Evolutionary conservation across 2,888 invertebrate species (phyloP).

Genomic region (Drosophila mayaguana): DNA sequence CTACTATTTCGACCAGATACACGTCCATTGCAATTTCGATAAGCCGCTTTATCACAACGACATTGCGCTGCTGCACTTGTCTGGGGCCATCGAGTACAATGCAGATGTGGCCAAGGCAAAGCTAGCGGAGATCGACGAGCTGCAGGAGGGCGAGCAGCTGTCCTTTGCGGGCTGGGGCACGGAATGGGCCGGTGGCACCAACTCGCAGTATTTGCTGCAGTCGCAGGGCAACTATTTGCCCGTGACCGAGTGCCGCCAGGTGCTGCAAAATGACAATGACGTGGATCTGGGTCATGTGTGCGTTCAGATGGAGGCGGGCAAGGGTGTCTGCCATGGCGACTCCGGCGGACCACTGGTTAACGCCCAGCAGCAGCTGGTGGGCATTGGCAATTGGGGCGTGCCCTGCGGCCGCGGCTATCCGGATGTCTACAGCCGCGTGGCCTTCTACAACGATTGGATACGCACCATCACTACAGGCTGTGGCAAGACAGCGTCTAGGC

Average conservation of each 20-base stretch:
- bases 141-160: slow-evolving; percentile 85
- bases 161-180: slow-evolving; percentile 88
- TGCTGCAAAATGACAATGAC: slow-evolving; percentile 84
- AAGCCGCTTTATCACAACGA: slow-evolving; percentile 86
- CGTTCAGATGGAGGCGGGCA: slow-evolving; percentile 86
- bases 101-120: slow-evolving; percentile 86
- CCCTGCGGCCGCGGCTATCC: slow-evolving; percentile 79
- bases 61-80: slow-evolving; percentile 88
- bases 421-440: slow-evolving; percentile 75
- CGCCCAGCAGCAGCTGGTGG: slow-evolving; percentile 64
- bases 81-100: slow-evolving; percentile 85
- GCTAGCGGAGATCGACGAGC: slow-evolving; percentile 83
- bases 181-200: slow-evolving; percentile 82
- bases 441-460: slow-evolving; percentile 80
- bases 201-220: slow-evolving; percentile 86
- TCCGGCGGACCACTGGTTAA: slow-evolving; percentile 76
- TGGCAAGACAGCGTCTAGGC: slow-evolving; percentile 32
- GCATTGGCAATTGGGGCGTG: slow-evolving; percentile 80
- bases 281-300: slow-evolving; percentile 87
- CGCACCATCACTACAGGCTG: slow-evolving; percentile 63
- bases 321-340: slow-evolving; percentile 85
- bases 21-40: slow-evolving; percentile 73
- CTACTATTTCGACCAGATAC: slow-evolving; percentile 51
- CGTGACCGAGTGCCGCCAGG: slow-evolving; percentile 85
- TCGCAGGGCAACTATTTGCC: slow-evolving; percentile 86